These are phyloP conservation scores for Drosophila multiciliata DNA, from an alignment of 2,888 invertebrate species.

Conservation along the genomic window DNA sequence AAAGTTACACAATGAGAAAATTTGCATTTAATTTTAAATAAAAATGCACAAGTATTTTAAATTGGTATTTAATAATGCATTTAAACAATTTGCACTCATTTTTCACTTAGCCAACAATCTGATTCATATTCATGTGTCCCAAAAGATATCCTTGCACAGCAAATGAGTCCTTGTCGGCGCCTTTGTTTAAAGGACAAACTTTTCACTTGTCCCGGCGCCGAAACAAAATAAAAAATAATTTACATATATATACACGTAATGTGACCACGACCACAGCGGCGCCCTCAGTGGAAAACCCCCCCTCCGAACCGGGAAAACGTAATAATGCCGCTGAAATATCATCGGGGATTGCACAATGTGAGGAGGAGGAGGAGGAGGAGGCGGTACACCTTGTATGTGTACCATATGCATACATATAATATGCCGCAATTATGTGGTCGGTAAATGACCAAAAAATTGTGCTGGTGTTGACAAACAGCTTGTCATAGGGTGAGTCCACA, in stretches of 20 bases:
- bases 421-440: constrained; percentile 82
- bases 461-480: constrained; percentile 81
- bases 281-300: constrained; percentile 73
- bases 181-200: constrained; percentile 74
- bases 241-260: constrained; percentile 29
- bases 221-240: constrained; percentile 38
- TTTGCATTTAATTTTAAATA: constrained; percentile 29
- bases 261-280: constrained; percentile 36
- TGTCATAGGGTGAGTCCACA: constrained; percentile 48
- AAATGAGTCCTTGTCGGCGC: constrained; percentile 50
- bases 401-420: constrained; percentile 64
- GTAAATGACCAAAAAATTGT: constrained; percentile 82
- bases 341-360: constrained; percentile 31
- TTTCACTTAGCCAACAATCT: constrained; percentile 57
- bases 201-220: constrained; percentile 57
- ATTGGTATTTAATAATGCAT: constrained; percentile 53
- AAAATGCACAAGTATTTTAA: constrained; percentile 22
- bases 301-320: constrained; percentile 75
- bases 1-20: constrained; percentile 21
- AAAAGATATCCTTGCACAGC: constrained; percentile 37
- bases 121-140: constrained; percentile 55
- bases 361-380: neutral
- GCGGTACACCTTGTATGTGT: constrained; percentile 12
- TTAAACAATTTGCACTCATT: constrained; percentile 68
- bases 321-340: constrained; percentile 63